These are phyloP conservation scores for Caradrina kadenii DNA, from an alignment of 2,888 invertebrate genomes.

Conservation along the genomic window DNA sequence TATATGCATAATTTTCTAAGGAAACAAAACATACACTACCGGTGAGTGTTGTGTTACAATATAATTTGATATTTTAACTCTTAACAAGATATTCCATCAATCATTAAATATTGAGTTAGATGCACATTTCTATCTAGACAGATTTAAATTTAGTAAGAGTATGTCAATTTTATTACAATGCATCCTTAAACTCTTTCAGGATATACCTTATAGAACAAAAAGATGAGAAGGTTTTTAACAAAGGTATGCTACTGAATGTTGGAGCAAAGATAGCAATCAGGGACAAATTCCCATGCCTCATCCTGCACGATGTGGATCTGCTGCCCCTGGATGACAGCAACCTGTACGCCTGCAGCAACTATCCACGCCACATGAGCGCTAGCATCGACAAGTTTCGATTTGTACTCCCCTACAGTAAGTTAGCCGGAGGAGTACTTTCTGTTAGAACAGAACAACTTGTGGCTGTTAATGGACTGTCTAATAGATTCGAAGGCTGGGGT, in stretches of 20 bases:
- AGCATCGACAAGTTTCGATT: conserved; percentile 94
- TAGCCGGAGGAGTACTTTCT: conserved; percentile 82
- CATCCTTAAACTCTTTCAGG: conserved; percentile 76
- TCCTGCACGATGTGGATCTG: conserved; percentile 97
- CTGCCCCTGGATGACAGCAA: conserved; percentile 95
- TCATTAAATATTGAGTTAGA: too few species aligned
- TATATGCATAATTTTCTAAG: conserved; percentile 97
- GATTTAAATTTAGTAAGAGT: too few species aligned
- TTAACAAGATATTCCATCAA: too few species aligned
- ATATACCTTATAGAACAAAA: conserved; percentile 96
- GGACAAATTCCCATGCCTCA: conserved; percentile 94
- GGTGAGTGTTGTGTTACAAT: conserved; percentile 72
- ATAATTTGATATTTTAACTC: too few species aligned
- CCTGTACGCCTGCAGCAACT: conserved; percentile 94
- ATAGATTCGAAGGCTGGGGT: conserved; percentile 84
- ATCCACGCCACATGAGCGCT: conserved; percentile 97
- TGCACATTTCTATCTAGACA: too few species aligned
- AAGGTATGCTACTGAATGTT: conserved; percentile 96
- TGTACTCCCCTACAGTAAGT: conserved; percentile 60
- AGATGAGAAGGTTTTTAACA: conserved; percentile 94
- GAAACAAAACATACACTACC: conserved; percentile 95
- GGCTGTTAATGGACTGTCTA: conserved; percentile 82
- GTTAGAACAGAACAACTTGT: conserved; percentile 78
- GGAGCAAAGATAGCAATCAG: conserved; percentile 94
- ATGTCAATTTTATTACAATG: background rate